Evolutionary conservation across 2,113 vertebrate species (phyloP).

Genomic region (Cyanoramphus novaezelandiae): DNA sequence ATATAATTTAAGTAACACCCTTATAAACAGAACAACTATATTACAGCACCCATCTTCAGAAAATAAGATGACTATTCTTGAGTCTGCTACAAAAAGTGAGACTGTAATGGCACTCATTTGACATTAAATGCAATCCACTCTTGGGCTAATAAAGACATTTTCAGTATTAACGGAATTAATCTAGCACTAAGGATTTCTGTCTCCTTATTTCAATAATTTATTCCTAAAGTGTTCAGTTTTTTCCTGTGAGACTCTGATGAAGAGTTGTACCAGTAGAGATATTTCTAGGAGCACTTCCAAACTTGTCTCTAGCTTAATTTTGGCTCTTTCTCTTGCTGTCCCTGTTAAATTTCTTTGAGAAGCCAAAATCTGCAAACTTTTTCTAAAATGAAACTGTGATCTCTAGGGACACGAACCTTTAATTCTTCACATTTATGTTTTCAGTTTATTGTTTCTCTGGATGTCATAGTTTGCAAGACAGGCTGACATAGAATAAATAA

Average conservation of each 20-base stretch:
- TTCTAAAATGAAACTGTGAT: background rate
- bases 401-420: background rate
- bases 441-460: background rate
- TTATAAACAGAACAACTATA: background rate
- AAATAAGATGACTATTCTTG: background rate
- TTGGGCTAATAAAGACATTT: background rate
- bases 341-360: background rate
- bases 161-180: slow-evolving; percentile 11
- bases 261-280: background rate
- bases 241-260: background rate
- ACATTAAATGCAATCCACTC: background rate
- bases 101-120: background rate
- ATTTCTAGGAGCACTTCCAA: background rate
- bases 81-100: background rate
- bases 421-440: background rate
- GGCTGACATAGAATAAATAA: background rate
- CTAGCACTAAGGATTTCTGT: background rate
- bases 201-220: slow-evolving; percentile 11
- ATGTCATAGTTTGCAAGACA: background rate
- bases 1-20: background rate
- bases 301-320: background rate
- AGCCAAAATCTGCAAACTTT: background rate
- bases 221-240: background rate
- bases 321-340: background rate
- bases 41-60: background rate